Base-by-base conservation (phyloP, 2,113 vertebrate genomes). In the Cnemophilus loriae region DNA sequence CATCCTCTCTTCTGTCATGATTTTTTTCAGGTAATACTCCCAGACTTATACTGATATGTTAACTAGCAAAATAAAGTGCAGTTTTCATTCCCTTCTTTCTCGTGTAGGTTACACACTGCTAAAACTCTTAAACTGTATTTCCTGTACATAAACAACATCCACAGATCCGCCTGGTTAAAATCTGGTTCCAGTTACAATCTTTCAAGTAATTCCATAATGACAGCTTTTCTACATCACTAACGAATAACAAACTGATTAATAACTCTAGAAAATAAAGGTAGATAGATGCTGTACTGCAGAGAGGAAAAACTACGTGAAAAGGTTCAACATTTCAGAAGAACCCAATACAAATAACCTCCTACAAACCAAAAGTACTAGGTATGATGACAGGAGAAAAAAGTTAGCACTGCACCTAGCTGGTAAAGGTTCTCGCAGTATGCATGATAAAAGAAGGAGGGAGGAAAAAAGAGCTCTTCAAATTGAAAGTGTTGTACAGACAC, bases 251-350 rank as follows among this genome's bases (percentile, higher is more conserved):
- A 83, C 57, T 41, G 21, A 75, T 73, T 57, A 75, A 7, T 55
- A 94, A 89, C 74, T 84, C 32, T 32, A 71, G 19, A 94, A 95
- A 93, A 96, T 81, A 59, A 30, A 96, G 67, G 86, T 17, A 87
- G 39, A 61, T 19, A 59, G 27, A 33, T 69, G 17, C 61, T 67
- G 32, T 23, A 24, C 19, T 16, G 37, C 46, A 68, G 23, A 88
- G 70, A 44, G 47, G 27, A 70, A 84, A 87, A 93, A 65, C 8
- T 33, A 74, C 68, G n/a, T 15, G 39, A 59, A 44, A 81, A 85
- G 63, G 32, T 44, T 73, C 39, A 52, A 19, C 53, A 18, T 60
- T 67, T 82, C 46, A 23, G 11, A 83, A 81, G 24, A 95, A 52
- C 16, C 8, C 1, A 0, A 73, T 10, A 67, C 11, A 56, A n/a